Percentiles rank a stretch among this genome's conserved stretches.
These are phyloP conservation scores for Syrrhaptes paradoxus DNA, from an alignment of 2,113 vertebrate genomes.

Conservation along the genomic window DNA sequence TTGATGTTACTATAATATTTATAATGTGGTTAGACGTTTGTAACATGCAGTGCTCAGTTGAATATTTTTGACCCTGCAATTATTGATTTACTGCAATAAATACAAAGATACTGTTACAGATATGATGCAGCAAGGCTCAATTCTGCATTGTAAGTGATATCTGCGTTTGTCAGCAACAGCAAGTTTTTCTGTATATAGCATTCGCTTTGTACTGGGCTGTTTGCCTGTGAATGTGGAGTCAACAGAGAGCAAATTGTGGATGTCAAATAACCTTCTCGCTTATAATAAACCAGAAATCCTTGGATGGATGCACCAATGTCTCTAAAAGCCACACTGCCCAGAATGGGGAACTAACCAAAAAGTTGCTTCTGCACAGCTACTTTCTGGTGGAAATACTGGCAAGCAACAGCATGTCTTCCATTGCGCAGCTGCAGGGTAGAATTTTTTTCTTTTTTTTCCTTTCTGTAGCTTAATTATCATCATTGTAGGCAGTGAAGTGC, in stretches of 20 bases:
- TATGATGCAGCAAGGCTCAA: background rate
- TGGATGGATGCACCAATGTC: background rate
- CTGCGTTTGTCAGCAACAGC: background rate
- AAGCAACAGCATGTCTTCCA: fast-evolving
- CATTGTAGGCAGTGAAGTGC: fast-evolving
- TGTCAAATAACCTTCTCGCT: background rate
- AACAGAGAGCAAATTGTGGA: background rate
- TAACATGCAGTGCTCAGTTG: background rate
- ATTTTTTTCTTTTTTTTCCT: background rate
- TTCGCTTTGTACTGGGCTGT: background rate
- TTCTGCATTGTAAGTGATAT: background rate
- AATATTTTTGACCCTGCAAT: background rate
- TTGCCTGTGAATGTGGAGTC: background rate
- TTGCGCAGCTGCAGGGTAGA: background rate
- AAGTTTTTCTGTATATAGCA: background rate
- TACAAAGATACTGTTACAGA: background rate
- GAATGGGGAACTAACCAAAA: background rate
- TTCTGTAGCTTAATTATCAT: background rate
- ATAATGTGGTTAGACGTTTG: background rate
- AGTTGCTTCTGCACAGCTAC: background rate
- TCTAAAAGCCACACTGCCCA: background rate
- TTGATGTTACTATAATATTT: background rate
- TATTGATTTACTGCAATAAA: background rate
- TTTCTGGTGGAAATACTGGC: background rate
- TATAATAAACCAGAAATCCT: background rate